These are phyloP conservation scores for Thryonomys swinderianus DNA, from an alignment of 2,113 vertebrate genomes.

Conservation along the genomic window DNA sequence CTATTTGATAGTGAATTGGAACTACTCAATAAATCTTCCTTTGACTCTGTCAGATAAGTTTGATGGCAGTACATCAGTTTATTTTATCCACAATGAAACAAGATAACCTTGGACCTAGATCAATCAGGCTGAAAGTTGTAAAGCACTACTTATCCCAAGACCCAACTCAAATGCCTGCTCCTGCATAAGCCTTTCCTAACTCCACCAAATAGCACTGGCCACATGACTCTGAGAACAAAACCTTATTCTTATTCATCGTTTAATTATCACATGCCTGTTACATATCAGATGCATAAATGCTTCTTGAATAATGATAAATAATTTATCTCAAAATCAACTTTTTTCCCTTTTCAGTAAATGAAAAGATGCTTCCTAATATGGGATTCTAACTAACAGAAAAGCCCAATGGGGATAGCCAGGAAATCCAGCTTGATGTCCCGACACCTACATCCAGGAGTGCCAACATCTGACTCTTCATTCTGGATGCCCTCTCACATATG, in stretches of 20 bases:
- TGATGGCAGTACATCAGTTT: neutral
- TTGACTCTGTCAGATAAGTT: neutral
- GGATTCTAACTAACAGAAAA: neutral
- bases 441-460: neutral
- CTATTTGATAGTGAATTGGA: slow-evolving; percentile 31
- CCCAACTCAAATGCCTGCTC: neutral
- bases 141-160: neutral
- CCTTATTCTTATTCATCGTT: neutral
- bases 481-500: neutral
- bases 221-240: neutral
- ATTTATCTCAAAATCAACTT: neutral
- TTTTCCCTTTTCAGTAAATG: neutral
- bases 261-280: neutral
- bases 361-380: neutral
- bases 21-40: slow-evolving; percentile 1
- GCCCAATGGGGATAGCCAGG: neutral
- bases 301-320: neutral
- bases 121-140: neutral
- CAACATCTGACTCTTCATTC: neutral
- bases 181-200: neutral
- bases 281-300: neutral
- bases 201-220: neutral
- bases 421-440: neutral
- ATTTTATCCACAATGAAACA: neutral
- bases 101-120: neutral